These are phyloP conservation scores for Notolabrus celidotus DNA, from an alignment of 2,797 vertebrate genomes.

Conservation along the genomic window DNA sequence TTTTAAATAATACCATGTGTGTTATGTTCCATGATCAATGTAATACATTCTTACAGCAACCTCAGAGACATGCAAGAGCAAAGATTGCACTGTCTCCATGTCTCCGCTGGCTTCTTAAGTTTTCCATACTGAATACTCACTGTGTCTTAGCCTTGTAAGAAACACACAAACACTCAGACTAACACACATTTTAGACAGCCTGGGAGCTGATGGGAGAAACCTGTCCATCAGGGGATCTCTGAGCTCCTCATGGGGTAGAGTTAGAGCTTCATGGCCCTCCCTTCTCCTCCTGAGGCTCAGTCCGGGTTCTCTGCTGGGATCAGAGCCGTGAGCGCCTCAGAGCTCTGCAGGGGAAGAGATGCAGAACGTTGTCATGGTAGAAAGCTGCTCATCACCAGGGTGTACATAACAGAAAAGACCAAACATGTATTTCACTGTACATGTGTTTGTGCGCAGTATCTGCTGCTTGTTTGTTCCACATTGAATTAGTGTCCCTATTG, in stretches of 20 bases:
- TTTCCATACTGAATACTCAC: neutral
- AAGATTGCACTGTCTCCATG: no score
- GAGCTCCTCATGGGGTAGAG: slow-evolving; percentile 36
- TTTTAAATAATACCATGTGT: no score
- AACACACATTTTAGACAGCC: neutral
- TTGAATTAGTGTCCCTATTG: slow-evolving; percentile 12
- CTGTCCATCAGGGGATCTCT: slow-evolving; percentile 24
- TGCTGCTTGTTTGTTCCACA: slow-evolving; percentile 20
- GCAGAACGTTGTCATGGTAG: slow-evolving; percentile 38
- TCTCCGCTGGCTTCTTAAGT: neutral
- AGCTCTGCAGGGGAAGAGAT: slow-evolving; percentile 31
- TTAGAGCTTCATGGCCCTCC: slow-evolving; percentile 10
- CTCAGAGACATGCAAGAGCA: no score
- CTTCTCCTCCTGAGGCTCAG: slow-evolving; percentile 19
- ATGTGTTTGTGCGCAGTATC: neutral
- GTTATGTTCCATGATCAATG: no score
- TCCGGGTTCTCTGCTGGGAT: slow-evolving; percentile 27
- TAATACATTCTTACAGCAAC: no score
- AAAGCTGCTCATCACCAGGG: slow-evolving; percentile 16
- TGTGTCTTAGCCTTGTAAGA: neutral
- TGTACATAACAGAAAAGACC: neutral
- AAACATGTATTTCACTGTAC: neutral
- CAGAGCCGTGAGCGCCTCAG: neutral
- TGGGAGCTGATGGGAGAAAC: slow-evolving; percentile 24
- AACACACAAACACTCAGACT: neutral